phyloP scores from a whole-genome alignment of 2,797 vertebrate species.

The Taenioides sp. region DNA sequence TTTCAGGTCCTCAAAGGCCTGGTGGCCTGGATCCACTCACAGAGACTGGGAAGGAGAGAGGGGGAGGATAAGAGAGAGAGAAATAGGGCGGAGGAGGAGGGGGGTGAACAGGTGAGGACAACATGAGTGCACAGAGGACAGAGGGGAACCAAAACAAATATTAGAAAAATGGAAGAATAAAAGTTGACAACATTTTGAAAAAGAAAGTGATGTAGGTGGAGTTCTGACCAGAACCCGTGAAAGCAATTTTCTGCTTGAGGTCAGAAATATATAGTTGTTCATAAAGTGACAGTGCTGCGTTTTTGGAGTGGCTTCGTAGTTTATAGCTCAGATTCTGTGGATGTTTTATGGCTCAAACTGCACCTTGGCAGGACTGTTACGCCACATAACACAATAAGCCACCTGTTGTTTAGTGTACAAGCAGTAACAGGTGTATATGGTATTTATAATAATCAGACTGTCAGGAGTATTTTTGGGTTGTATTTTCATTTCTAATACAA shows the following conservation, averaged over 20 bases:
- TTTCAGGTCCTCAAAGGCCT: constrained; percentile 77
- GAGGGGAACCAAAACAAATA: constrained; percentile 17
- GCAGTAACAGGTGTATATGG: constrained; percentile 10
- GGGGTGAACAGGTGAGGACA: not conserved
- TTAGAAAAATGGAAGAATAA: constrained; percentile 22
- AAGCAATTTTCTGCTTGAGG: constrained; percentile 58
- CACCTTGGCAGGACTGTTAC: constrained; percentile 42
- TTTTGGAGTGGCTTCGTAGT: constrained; percentile 53
- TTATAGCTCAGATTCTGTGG: constrained; percentile 57
- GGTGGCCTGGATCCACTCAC: constrained; percentile 75
- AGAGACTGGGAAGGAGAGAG: constrained; percentile 36
- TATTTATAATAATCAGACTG: no score
- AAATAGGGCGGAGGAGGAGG: constrained; percentile 17
- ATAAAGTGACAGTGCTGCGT: constrained; percentile 62
- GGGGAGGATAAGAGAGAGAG: not conserved
- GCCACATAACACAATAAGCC: constrained; percentile 8
- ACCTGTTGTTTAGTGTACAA: not conserved
- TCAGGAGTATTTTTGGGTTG: no score
- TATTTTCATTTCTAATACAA: no score
- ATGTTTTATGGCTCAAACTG: constrained; percentile 61
- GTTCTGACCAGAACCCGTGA: constrained; percentile 60
- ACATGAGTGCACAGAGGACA: constrained; percentile 1
- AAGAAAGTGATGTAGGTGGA: constrained; percentile 60
- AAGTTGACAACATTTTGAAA: constrained; percentile 29
- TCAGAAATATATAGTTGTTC: constrained; percentile 50